Conservation (phyloP, 2,888 invertebrate species). For the Cataglyphis altisquamis region DNA sequence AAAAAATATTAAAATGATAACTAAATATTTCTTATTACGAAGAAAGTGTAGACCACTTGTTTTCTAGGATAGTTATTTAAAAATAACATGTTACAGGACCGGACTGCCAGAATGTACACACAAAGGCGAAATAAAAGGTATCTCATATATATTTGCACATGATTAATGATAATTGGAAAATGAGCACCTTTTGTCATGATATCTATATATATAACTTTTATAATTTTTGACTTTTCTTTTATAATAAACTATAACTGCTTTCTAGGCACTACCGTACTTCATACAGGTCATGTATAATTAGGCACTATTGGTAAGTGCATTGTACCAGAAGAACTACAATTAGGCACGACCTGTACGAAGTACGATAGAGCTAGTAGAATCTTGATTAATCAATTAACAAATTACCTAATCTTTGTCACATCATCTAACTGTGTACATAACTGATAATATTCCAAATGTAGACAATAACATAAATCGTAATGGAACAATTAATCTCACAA, state of each 20-base stretch:
- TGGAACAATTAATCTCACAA: not conserved
- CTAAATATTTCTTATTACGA: constrained; percentile 3
- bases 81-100: constrained; percentile 80
- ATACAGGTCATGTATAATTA: constrained; percentile 76
- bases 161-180: constrained; percentile 34
- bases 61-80: not conserved
- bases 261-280: constrained; percentile 78
- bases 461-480: not conserved
- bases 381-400: constrained; percentile 65
- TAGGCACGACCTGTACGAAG: constrained; percentile 79
- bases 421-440: not conserved
- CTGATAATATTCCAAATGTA: constrained; percentile 11
- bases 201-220: constrained; percentile 49
- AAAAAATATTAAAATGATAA: not conserved
- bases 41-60: not conserved
- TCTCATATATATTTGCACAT: constrained; percentile 36
- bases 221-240: constrained; percentile 38
- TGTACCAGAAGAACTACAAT: constrained; percentile 69
- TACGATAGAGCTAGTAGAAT: constrained; percentile 77
- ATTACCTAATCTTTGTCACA: constrained; percentile 15
- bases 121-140: constrained; percentile 87
- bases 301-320: constrained; percentile 75
- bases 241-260: constrained; percentile 74
- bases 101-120: constrained; percentile 83
- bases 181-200: constrained; percentile 40